A percentile compares a stretch with the other conserved stretches of the same genome.
phyloP scores from a whole-genome alignment of 1,140 invertebrate species.

The Drosophila lacteicornis region DNA sequence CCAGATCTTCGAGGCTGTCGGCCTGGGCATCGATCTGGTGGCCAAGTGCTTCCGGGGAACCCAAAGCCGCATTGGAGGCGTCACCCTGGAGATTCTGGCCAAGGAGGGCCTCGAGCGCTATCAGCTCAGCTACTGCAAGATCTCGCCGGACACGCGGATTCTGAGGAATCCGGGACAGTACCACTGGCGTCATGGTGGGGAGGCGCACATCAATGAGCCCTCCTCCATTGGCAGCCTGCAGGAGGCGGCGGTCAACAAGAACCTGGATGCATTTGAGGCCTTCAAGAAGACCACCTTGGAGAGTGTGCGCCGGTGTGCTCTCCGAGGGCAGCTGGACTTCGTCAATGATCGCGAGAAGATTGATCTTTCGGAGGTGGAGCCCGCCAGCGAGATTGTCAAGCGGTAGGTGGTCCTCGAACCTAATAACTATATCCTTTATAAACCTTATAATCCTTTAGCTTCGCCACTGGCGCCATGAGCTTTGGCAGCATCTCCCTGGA shows the following conservation, averaged over 20 bases:
- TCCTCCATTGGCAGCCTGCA: conserved; percentile 96
- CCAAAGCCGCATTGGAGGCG: conserved; percentile 97
- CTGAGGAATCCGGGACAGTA: conserved; percentile 97
- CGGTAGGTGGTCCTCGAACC: conserved; percentile 86
- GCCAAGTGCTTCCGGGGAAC: conserved; percentile 98
- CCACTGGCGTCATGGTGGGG: conserved; percentile 98
- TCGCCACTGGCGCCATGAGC: conserved; percentile 86
- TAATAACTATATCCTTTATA: too few species aligned
- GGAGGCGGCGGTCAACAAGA: conserved; percentile 94
- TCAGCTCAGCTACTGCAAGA: conserved; percentile 90
- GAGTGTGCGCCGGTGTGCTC: conserved; percentile 93
- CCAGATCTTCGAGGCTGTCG: conserved; percentile 99
- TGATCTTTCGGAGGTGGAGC: conserved; percentile 94
- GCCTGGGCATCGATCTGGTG: conserved; percentile 95
- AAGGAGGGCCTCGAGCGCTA: conserved; percentile 95
- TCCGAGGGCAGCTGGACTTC: conserved; percentile 96
- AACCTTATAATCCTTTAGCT: conserved; percentile 31
- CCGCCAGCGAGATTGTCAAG: conserved; percentile 98
- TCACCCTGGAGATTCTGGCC: conserved; percentile 95
- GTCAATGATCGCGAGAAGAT: conserved; percentile 91
- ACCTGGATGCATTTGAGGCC: conserved; percentile 92
- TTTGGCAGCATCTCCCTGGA: conserved; percentile 90
- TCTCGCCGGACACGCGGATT: conserved; percentile 90
- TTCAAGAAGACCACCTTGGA: conserved; percentile 95
- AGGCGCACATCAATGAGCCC: conserved; percentile 99